Conservation (phyloP, 92 coral and sea anemone species). For the Ricordea florida region DNA sequence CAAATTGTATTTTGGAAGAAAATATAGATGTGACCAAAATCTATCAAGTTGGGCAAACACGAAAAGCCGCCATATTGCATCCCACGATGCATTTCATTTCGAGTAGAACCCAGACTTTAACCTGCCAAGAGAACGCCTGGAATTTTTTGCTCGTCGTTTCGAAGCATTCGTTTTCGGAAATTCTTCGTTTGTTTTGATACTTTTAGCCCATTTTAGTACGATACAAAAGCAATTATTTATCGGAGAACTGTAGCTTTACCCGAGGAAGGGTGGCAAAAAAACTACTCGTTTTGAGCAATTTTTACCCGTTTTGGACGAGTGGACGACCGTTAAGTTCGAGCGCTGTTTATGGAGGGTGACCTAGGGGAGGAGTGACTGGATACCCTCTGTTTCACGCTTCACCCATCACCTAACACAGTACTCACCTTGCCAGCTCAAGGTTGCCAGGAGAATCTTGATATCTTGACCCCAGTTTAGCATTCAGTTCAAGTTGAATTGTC, state of each 20-base stretch:
- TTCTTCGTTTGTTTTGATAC: no score
- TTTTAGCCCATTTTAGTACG: no score
- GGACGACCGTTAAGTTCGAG: no score
- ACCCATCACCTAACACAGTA: neutral
- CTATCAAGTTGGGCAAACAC: neutral
- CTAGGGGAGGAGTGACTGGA: no score
- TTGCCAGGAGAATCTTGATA: slow-evolving; percentile 77
- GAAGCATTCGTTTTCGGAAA: neutral
- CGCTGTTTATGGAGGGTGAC: no score
- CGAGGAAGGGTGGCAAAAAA: neutral
- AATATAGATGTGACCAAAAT: neutral
- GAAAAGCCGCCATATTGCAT: slow-evolving; percentile 12
- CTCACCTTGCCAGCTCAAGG: slow-evolving; percentile 78
- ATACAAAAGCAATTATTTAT: no score
- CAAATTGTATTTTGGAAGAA: no score
- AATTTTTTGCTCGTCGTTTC: neutral
- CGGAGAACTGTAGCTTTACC: no score
- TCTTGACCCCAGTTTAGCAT: slow-evolving; percentile 57
- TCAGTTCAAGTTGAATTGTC: slow-evolving; percentile 72
- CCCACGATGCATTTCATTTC: slow-evolving; percentile 2
- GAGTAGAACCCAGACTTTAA: slow-evolving; percentile 9
- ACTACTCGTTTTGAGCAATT: neutral
- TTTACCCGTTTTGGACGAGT: no score
- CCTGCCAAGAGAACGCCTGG: neutral
- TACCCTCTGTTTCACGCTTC: neutral